phyloP scores from a whole-genome alignment of 1,140 invertebrate genomes.

The Drosophila pandora region DNA sequence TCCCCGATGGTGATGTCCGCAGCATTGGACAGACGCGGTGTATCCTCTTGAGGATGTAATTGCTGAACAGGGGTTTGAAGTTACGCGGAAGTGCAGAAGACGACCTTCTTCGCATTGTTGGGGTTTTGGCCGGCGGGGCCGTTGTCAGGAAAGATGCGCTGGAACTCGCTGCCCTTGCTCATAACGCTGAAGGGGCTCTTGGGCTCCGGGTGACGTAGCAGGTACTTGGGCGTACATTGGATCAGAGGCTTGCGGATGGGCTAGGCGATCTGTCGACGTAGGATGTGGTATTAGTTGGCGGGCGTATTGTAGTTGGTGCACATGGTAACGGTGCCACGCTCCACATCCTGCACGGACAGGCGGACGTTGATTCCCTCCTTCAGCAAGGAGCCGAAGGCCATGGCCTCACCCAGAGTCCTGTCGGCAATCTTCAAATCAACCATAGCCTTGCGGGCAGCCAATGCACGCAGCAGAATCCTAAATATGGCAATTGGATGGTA shows the following conservation, averaged over 20 bases:
- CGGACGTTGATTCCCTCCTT: constrained; percentile 97
- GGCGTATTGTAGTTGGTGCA: constrained; percentile 98
- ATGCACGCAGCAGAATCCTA: constrained; percentile 86
- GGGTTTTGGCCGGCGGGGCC: constrained; percentile 89
- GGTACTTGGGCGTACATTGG: constrained; percentile 98
- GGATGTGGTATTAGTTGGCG: constrained; percentile 98
- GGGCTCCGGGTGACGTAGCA: constrained; percentile 97
- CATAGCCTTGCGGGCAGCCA: constrained; percentile 96
- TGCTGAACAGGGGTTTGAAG: too few species aligned
- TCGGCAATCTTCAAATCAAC: constrained; percentile 94
- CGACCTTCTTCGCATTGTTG: constrained; percentile 90
- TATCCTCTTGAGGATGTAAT: too few species aligned
- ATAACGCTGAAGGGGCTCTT: constrained; percentile 97
- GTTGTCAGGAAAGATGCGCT: constrained; percentile 91
- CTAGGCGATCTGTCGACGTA: constrained; percentile 96
- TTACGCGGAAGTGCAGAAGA: constrained; percentile 98
- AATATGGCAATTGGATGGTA: background rate
- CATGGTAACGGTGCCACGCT: constrained; percentile 99
- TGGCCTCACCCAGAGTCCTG: constrained; percentile 99
- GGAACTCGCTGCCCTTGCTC: constrained; percentile 91
- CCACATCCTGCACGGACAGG: constrained; percentile 98
- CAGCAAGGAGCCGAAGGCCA: constrained; percentile 98
- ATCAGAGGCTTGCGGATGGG: constrained; percentile 98
- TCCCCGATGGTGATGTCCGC: too few species aligned
- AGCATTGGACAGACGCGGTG: too few species aligned